A percentile compares a stretch with the other conserved stretches of the same genome.
phyloP scores from a whole-genome alignment of 2,113 vertebrate species.

The Megaptera novaeangliae region DNA sequence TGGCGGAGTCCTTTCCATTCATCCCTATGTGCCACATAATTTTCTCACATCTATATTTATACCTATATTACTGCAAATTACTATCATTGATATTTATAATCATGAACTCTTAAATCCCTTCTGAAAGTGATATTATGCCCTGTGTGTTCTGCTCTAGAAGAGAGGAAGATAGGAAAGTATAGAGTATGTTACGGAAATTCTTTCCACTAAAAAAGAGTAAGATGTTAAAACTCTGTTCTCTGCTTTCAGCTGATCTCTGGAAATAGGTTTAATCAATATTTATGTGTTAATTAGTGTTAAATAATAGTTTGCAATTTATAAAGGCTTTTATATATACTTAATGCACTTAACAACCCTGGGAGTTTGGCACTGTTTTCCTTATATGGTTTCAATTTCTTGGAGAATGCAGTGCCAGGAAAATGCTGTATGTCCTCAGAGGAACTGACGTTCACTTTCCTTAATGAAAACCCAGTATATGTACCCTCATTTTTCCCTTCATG shows the following conservation, averaged over 20 bases:
- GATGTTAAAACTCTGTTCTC: neutral
- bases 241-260: neutral
- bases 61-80: neutral
- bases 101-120: neutral
- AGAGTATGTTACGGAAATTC: neutral
- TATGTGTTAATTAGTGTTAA: neutral
- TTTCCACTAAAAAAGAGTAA: neutral
- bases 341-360: neutral
- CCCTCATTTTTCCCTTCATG: conserved; percentile 26
- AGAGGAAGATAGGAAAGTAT: neutral
- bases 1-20: neutral
- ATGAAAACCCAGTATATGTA: neutral
- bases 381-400: neutral
- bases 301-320: neutral
- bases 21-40: neutral
- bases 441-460: neutral
- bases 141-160: neutral
- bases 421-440: neutral
- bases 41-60: neutral
- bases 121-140: neutral
- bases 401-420: conserved; percentile 1
- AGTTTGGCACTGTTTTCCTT: neutral
- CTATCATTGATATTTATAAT: neutral
- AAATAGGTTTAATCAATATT: conserved; percentile 42
- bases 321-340: conserved; percentile 9